Base-by-base conservation (phyloP, 1,140 invertebrate genomes). In the Agrilus planipennis region DNA sequence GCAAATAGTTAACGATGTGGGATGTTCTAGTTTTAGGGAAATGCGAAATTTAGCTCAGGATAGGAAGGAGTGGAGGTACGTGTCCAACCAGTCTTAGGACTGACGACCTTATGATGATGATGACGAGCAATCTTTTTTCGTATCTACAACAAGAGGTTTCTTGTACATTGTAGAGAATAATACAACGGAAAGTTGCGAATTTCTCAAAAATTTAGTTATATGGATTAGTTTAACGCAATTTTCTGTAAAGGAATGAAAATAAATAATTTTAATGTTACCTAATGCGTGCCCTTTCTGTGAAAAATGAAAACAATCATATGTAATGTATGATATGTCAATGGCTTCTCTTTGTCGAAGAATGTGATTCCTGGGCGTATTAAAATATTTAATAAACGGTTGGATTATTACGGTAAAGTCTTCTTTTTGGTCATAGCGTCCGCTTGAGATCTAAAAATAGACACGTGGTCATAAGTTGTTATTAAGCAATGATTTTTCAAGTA, bases 241-340 rank as follows among this genome's bases (percentile, higher is more conserved):
- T 15, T 34, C 11, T 17, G n/a, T n/a, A n/a, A n/a, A n/a, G n/a
- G n/a, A n/a, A n/a, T 15, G 6, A 39, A 16, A 10, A 39, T 28
- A 39, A 39, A 31, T 17, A 21, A 21, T 19, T 7, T 18, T 21
- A 16, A 29, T 6, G 36, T 41, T 42, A 61, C 58, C 75, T 30
- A 75, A 58, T 23, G 76, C 74, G 44, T 83, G 79, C 11, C 78
- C 78, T 55, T 79, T 79, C 57, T 79, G 73, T 18, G 77, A 81
- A 58, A 79, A 79, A 62, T 84, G 81, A 60, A 84, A 84, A 61
- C 81, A 84, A 53, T 84, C 80, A 37, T 80, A 73, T 0, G 79
- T 78, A 49, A 83, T 77, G 54, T 74, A 83, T 0, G 72, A 73
- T 49, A 76, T 68, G 57, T 82, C 77, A 20, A 77, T 74, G 39